These are phyloP conservation scores for Apodemia zela DNA, from an alignment of 2,888 invertebrate genomes.

Conservation along the genomic window DNA sequence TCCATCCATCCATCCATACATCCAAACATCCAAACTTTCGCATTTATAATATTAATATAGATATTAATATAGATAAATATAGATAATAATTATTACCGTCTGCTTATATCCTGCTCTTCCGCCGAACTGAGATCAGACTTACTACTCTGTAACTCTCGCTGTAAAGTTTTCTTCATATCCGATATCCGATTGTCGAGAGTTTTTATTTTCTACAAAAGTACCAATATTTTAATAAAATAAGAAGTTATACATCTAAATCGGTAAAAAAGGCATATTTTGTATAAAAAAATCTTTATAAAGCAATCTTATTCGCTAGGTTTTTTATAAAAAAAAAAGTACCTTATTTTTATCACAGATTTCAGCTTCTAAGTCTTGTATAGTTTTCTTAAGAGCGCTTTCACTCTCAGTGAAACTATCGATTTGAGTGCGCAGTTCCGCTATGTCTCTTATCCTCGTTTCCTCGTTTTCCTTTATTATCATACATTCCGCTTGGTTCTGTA, in stretches of 20 bases:
- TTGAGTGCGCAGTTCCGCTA: slow-evolving; percentile 57
- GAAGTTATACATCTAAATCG: not conserved
- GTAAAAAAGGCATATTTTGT: no score
- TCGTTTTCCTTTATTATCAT: slow-evolving; percentile 72
- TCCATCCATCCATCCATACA: no score
- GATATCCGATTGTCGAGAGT: slow-evolving; percentile 92
- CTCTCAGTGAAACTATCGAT: slow-evolving; percentile 70
- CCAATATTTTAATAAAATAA: not conserved
- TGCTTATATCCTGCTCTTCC: slow-evolving; percentile 82
- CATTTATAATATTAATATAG: no score
- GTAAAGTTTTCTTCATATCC: slow-evolving; percentile 95
- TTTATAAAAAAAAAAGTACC: no score
- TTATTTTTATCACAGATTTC: slow-evolving; percentile 84
- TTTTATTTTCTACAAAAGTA: slow-evolving; percentile 86
- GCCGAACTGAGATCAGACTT: slow-evolving; percentile 81
- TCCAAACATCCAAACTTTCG: no score
- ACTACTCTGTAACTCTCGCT: slow-evolving; percentile 88
- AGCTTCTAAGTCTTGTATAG: slow-evolving; percentile 73
- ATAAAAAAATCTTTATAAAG: no score
- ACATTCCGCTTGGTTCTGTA: slow-evolving; percentile 70
- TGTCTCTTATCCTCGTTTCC: slow-evolving; percentile 49
- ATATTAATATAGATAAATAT: no score
- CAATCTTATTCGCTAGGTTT: no score
- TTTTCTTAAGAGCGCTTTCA: slow-evolving; percentile 59
- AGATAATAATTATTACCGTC: slow-evolving; percentile 58